Evolutionary conservation across 2,113 vertebrate species (phyloP).

Genomic region (Barnardius zonarius): DNA sequence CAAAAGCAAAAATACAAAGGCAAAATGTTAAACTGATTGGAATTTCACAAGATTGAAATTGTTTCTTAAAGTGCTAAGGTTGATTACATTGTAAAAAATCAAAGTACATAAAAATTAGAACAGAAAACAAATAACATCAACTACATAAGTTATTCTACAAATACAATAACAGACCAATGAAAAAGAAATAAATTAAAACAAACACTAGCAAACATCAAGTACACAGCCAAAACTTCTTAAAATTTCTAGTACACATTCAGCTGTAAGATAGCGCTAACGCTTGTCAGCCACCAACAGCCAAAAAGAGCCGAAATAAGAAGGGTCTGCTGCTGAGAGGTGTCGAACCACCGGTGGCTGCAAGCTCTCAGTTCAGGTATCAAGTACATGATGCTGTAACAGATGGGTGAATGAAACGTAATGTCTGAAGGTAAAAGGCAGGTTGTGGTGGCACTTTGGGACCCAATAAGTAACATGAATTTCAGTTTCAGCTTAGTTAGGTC

Average conservation of each 20-base stretch:
- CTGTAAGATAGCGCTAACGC: not conserved
- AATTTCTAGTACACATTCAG: not conserved
- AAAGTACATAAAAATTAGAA: constrained; percentile 52
- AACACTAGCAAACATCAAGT: constrained; percentile 39
- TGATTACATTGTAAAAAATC: constrained; percentile 41
- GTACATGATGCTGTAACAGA: constrained; percentile 18
- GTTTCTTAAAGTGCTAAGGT: constrained; percentile 74
- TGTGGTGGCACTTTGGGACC: constrained; percentile 31
- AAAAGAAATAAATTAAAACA: constrained; percentile 68
- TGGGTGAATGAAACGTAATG: constrained; percentile 42
- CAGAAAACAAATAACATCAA: constrained; percentile 38
- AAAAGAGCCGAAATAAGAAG: constrained; percentile 23
- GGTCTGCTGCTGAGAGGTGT: not conserved
- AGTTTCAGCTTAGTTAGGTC: not conserved
- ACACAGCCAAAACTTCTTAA: constrained; percentile 17
- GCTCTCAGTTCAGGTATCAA: not conserved
- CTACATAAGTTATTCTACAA: constrained; percentile 46
- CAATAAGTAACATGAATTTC: not conserved
- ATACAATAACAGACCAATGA: constrained; percentile 48
- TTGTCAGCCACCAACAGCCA: constrained; percentile 17
- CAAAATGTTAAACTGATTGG: constrained; percentile 54
- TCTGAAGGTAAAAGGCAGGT: constrained; percentile 51
- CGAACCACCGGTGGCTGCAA: not conserved
- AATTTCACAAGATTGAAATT: constrained; percentile 61
- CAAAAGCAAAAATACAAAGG: constrained; percentile 13